Evolutionary conservation across 2,797 vertebrate genomes (phyloP), one percentile per base, ranked within the genome.

Genomic region (Eulemur coronatus): DNA sequence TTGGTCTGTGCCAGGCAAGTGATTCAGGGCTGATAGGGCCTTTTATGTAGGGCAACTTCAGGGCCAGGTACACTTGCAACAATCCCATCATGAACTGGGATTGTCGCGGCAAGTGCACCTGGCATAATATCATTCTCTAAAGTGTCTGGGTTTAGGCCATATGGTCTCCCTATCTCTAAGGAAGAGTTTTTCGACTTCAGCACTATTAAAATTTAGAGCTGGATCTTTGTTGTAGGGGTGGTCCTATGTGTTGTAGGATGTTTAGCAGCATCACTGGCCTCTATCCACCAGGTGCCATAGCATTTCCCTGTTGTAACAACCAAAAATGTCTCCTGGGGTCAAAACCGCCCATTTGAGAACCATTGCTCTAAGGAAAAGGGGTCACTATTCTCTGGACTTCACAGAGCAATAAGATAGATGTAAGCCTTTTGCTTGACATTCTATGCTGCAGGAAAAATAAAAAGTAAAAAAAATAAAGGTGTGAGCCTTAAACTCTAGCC

Each of bases 171-270:
- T 18, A 65, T 30, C 48, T 67, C 65, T 50, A 55, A 69, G 46
- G 76, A 43, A 55, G 30, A 9, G 33, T 30, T 72, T 73, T 33
- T 80, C 57, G 46, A 26, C 30, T 17, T 75, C 65, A 48, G 55
- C 9, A 61, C 43, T n/a, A 43, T 14, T 15, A 48, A 69, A 26
- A 75, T 14, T 75, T 33, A 2, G 33, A 17, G 26, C 59, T 85
- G 52, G 67, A 24, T 33, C 24, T 73, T 17, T 6, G 2, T 20
- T 41, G 18, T 7, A 3, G 12, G 2, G 28, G 17, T 15, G 38
- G 8, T 9, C 28, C 57, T 38, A 12, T 3, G 22, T 17, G 15
- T 0, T 24, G 17, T 0, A 48, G 50, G 43, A 24, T 28, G 7
- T 26, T 24, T 17, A 10, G 35, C 7, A 30, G 43, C 59, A 69